phyloP scores from a whole-genome alignment of 35 echinoderm and acorn worm genomes.

The Heliocidaris tuberculata region DNA sequence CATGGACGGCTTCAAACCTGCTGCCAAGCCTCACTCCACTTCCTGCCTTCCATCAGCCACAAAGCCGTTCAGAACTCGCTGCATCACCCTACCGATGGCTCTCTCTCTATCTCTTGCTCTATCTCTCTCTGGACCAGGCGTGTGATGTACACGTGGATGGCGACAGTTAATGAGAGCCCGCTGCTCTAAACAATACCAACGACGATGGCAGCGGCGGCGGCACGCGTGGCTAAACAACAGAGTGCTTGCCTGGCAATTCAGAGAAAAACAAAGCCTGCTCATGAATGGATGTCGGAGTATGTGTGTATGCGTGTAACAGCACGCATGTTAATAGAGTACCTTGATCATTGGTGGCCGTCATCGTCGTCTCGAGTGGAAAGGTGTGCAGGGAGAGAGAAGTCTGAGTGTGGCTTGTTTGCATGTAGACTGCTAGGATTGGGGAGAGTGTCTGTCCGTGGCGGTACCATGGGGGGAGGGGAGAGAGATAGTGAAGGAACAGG shows the following conservation, averaged over 20 bases:
- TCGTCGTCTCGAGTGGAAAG: background rate
- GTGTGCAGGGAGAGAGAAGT: background rate
- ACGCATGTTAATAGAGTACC: conserved; percentile 1
- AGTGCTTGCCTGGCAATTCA: conserved; percentile 7
- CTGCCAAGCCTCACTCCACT: background rate
- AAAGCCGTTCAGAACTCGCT: background rate
- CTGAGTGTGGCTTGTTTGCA: background rate
- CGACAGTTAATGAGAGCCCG: background rate
- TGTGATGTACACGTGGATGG: background rate
- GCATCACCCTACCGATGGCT: background rate
- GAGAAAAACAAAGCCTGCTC: background rate
- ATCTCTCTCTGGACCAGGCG: background rate
- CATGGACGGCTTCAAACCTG: background rate
- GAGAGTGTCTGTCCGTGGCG: background rate
- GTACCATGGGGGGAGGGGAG: background rate
- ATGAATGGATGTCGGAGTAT: conserved; percentile 1
- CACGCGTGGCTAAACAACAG: background rate
- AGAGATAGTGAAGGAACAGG: background rate
- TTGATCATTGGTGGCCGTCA: background rate
- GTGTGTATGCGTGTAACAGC: background rate
- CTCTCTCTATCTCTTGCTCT: background rate
- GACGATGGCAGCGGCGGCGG: background rate
- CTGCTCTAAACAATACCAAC: background rate
- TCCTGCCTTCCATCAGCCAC: background rate
- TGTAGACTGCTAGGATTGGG: background rate